Conservation (phyloP, 2,113 vertebrate species). For the Oxygymnocypris stewartii region DNA sequence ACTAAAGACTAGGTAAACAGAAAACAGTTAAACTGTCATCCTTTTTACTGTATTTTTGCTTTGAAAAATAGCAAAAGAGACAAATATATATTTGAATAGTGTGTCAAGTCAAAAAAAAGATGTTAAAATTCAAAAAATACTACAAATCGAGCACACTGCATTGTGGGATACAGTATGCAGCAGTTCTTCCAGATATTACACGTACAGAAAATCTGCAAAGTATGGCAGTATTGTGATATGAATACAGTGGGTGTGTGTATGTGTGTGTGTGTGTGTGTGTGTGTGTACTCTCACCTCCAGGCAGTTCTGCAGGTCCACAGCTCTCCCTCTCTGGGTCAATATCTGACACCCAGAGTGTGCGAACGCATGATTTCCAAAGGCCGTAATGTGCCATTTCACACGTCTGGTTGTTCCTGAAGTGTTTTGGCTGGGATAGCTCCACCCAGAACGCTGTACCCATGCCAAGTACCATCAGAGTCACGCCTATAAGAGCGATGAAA, state of each 20-base stretch:
- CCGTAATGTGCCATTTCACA: slow-evolving; percentile 83
- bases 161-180: background rate
- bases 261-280: background rate
- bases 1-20: too few relatives aligned
- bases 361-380: slow-evolving; percentile 87
- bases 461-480: slow-evolving; percentile 81
- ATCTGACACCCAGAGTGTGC: slow-evolving; percentile 82
- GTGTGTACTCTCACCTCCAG: slow-evolving; percentile 77
- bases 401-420: slow-evolving; percentile 79
- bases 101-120: background rate
- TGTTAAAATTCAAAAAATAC: background rate
- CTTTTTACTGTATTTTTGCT: too few relatives aligned
- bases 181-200: background rate
- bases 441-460: slow-evolving; percentile 92
- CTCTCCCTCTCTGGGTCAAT: slow-evolving; percentile 79
- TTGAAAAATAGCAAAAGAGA: too few relatives aligned
- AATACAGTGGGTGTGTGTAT: background rate
- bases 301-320: slow-evolving; percentile 84
- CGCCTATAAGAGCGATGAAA: slow-evolving; percentile 80
- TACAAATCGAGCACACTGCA: background rate
- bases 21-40: too few relatives aligned
- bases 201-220: background rate
- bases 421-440: slow-evolving; percentile 81
- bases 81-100: background rate
- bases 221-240: background rate